Base-by-base conservation (phyloP, 2,888 invertebrate species). In the Hirtodrosophila histrioides region DNA sequence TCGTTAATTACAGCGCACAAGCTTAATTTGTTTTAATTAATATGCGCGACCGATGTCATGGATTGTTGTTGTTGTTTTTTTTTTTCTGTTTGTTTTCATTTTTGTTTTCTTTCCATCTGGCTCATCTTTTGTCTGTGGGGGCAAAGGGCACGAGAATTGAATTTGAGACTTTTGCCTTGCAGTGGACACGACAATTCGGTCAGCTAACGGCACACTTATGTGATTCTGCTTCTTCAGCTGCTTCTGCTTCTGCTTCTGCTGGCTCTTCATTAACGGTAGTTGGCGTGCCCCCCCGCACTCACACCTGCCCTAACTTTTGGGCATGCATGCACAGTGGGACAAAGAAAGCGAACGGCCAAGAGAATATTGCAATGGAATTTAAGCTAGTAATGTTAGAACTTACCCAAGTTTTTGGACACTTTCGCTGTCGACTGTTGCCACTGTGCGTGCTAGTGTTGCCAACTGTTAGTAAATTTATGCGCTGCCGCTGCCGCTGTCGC, bases 1-100 rank as follows among this genome's bases (percentile, higher is more conserved):
- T 61, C 61, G 66, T 65, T 82, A 81, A 82, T 85, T 87, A 81
- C 51, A 82, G 57, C 53, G 73, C 65, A 65, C 63, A 85, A 82
- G 61, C 69, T 69, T 45, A 67, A 75, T 70, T 69, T 46, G 64
- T 49, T 74, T 74, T 56, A 65, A 75, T 75, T 62, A 78, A 65
- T 58, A 65, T 41, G 50, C 69, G 60, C 50, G 5, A 40, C 40
- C 24, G 43, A 48, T 36, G 39, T 53, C 33, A 40, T 8, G 48
- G 23, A 48, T 55, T 51, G 1, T 61, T n/a, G 29, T 29, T 24
- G 17, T 27, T 40, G 44, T 40, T 33, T 31, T 11, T 40, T 55
- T 8, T 1, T 24, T 3, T 31, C 23, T 44, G 2, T n/a, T n/a
- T 31, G 31, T 31, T 7, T 23, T n/a, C 12, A 54, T 44, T 37